Base-by-base conservation (phyloP, 30 jellyfish, hydroid and myxozoan genomes). In the Hydractinia symbiolongicarpus region DNA sequence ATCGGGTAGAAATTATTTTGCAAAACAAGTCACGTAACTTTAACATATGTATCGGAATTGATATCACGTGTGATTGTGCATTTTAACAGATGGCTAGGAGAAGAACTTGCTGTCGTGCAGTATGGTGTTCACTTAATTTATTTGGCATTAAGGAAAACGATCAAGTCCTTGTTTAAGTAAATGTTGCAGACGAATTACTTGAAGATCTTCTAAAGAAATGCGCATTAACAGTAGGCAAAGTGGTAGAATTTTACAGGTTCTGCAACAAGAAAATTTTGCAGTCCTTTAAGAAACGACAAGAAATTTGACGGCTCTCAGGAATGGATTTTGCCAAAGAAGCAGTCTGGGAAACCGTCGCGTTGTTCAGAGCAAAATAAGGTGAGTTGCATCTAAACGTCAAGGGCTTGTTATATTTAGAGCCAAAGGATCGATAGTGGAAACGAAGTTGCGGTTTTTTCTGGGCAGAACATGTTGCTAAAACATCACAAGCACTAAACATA, bases 91-190 rank as follows among this genome's bases (percentile, higher is more conserved):
- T 30, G 40, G 84, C 79, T 1, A 13, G 81, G 19, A 76, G 73
- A 54, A 53, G 30, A 76, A 79, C 82, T 44, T 79, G 87, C 56
- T 19, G 5, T 7, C 87, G 58, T 82, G 58, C 50, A 61, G 83
- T 62, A 6, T 79, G 87, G 87, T 60, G 82, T 82, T 71, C 58
- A 58, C 69, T 60, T 21, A 79, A 79, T 19, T 68, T 79, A 56
- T 79, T 79, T 82, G 20, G 64, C 7, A 5, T 79, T 5, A 68
- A 79, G 69, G 61, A 61, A 30, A 79, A 61, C 50, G 87, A 79
- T 66, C 68, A 71, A 21, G 15, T 79, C 69, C 82, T 79, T 79
- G 87, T 84, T 50, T 84, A 79, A 71, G 53, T 66, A 72, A 7
- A 44, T 60, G 52, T 79, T 61, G 87, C 67, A 61, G 73, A 10